Base-by-base conservation (phyloP, 2,113 vertebrate genomes). In the Procavia capensis region DNA sequence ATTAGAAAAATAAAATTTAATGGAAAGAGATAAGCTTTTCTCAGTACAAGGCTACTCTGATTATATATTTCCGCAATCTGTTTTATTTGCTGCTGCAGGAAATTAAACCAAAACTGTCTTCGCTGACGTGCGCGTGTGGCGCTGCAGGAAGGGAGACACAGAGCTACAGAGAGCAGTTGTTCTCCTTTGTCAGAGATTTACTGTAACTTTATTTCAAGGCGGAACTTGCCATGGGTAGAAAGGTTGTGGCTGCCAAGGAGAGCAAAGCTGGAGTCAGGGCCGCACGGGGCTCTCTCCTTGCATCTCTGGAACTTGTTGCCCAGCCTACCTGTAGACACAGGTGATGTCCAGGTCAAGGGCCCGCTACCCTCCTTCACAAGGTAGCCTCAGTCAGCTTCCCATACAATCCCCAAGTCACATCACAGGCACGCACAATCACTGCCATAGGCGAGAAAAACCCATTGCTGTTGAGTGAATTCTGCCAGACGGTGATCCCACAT, bases 1-100 rank as follows among this genome's bases (percentile, higher is more conserved):
- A 36, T 93, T 96, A 80, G 87, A 95, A 96, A 97, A 95, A 59
- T 90, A 97, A 31, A 96, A 82, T 92, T 91, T 91, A 97, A 91
- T 83, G 93, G 85, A 57, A 80, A 81, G 85, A 85, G 72, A 96
- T 70, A 96, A 95, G 94, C 96, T 95, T 86, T 97, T 93, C 94
- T 85, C 97, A 96, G 79, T 78, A 43, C 45, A 87, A 41, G 93
- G 83, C 5, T 31, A 31, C 91, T 93, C 81, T 16, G 4, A 39
- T 91, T 96, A 59, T 89, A 68, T 86, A 87, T 93, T 87, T 96
- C 83, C 96, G 87, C 96, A 94, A 90, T 97, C 96, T 96, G 75
- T 88, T 96, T 95, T 95, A 83, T 88, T 59, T 63, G 50, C 39
- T 81, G 47, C 96, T 86, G 50, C 90, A 94, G 94, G 91, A 91